Conservation (phyloP, 2,797 vertebrate species). For the Myiotriccus ornatus region DNA sequence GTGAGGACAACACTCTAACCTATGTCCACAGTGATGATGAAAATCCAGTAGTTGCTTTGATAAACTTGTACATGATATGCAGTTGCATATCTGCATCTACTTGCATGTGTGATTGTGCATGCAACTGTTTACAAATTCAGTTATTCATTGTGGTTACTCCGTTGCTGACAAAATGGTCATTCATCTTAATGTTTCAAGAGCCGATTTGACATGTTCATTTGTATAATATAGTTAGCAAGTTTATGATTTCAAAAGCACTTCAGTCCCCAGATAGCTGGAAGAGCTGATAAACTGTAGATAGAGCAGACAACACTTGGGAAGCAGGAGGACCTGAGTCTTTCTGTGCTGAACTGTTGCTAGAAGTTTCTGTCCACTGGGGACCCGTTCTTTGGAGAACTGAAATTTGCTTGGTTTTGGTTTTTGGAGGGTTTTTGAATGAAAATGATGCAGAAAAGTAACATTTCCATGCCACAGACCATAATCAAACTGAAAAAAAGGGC, state of each 20-base stretch:
- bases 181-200: not conserved
- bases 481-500: not conserved
- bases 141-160: not conserved
- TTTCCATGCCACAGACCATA: not conserved
- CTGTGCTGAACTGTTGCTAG: not conserved
- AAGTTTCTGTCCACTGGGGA: not conserved
- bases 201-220: not conserved
- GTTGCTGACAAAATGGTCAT: not conserved
- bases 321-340: not conserved
- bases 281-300: not conserved
- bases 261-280: not conserved
- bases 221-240: not conserved
- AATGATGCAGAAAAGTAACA: not conserved
- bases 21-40: not conserved
- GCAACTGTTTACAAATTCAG: not conserved
- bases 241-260: not conserved
- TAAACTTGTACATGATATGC: not conserved
- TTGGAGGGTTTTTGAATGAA: rapidly evolving
- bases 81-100: not conserved
- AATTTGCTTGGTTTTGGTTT: not conserved
- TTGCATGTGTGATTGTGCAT: not conserved
- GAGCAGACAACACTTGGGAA: not conserved
- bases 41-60: not conserved
- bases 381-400: not conserved
- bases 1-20: not conserved